Conservation (phyloP, 2,888 invertebrate species). For the Philaethria dido region DNA sequence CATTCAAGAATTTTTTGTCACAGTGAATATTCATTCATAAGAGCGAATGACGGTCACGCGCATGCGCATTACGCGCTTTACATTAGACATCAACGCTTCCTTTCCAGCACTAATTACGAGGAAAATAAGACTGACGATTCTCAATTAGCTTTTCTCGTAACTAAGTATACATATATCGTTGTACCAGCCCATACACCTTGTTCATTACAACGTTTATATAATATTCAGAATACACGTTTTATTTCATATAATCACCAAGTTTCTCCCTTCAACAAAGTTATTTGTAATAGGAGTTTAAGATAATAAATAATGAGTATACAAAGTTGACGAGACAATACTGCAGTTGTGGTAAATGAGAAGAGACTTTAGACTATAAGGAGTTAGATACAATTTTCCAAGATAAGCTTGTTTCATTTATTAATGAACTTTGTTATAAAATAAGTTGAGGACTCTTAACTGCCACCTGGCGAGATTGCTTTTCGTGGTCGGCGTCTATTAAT, state of each 20-base stretch:
- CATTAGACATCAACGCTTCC: conserved; percentile 63
- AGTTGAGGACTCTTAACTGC: conserved; percentile 75
- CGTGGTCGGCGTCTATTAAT: conserved; percentile 77
- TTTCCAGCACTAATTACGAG: conserved; percentile 43
- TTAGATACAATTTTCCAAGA: conserved; percentile 58
- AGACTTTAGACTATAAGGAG: conserved; percentile 52
- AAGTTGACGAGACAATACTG: conserved; percentile 54
- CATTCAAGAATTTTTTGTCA: conserved; percentile 51
- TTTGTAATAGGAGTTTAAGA: conserved; percentile 46
- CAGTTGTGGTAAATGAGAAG: conserved; percentile 51
- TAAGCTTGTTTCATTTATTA: conserved; percentile 58
- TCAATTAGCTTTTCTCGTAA: conserved; percentile 34
- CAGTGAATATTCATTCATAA: conserved; percentile 56
- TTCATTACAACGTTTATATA: conserved; percentile 32
- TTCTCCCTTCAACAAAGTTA: conserved; percentile 32
- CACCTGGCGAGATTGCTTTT: conserved; percentile 78
- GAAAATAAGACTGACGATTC: conserved; percentile 40
- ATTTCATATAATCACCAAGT: conserved; percentile 39
- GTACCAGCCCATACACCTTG: conserved; percentile 23
- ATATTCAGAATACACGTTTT: conserved; percentile 28
- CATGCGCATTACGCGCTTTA: conserved; percentile 52
- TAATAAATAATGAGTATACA: conserved; percentile 74
- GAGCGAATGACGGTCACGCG: conserved; percentile 50
- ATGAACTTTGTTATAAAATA: conserved; percentile 79
- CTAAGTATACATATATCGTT: conserved; percentile 2